Conservation (phyloP, 2,888 invertebrate genomes). For the Pherbina coryleti region DNA sequence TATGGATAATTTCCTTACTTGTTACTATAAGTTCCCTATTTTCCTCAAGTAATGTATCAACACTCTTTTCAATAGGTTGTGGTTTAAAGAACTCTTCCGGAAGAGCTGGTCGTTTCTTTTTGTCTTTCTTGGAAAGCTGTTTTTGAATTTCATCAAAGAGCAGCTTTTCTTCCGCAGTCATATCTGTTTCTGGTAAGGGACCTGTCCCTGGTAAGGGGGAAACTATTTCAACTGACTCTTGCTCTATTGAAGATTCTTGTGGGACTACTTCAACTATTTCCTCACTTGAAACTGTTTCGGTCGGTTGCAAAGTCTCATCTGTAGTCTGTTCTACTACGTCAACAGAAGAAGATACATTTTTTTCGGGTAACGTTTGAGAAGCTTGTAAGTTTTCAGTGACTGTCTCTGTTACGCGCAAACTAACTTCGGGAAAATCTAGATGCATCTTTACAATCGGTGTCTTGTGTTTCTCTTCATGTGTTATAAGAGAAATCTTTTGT, state of each 20-base stretch:
- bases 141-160: slow-evolving; percentile 65
- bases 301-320: neutral
- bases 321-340: slow-evolving; percentile 37
- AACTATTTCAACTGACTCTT: neutral
- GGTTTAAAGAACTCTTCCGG: slow-evolving; percentile 64
- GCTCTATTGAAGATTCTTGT: slow-evolving; percentile 45
- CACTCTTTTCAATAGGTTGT: slow-evolving; percentile 47
- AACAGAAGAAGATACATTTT: slow-evolving; percentile 43
- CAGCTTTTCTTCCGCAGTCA: slow-evolving; percentile 66
- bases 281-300: neutral
- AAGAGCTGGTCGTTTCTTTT: slow-evolving; percentile 66
- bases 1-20: slow-evolving; percentile 39
- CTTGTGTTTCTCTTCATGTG: slow-evolving; percentile 79
- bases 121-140: slow-evolving; percentile 64
- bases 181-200: slow-evolving; percentile 47
- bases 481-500: slow-evolving; percentile 76
- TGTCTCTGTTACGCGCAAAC: slow-evolving; percentile 64
- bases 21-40: slow-evolving; percentile 37
- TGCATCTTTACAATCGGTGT: slow-evolving; percentile 77
- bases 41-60: slow-evolving; percentile 42
- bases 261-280: slow-evolving; percentile 34
- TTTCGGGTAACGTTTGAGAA: slow-evolving; percentile 49
- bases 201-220: neutral
- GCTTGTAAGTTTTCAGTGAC: slow-evolving; percentile 61
- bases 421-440: slow-evolving; percentile 72